Evolutionary conservation across 2,113 vertebrate genomes (phyloP).

Genomic region (Phocoena phocoena): DNA sequence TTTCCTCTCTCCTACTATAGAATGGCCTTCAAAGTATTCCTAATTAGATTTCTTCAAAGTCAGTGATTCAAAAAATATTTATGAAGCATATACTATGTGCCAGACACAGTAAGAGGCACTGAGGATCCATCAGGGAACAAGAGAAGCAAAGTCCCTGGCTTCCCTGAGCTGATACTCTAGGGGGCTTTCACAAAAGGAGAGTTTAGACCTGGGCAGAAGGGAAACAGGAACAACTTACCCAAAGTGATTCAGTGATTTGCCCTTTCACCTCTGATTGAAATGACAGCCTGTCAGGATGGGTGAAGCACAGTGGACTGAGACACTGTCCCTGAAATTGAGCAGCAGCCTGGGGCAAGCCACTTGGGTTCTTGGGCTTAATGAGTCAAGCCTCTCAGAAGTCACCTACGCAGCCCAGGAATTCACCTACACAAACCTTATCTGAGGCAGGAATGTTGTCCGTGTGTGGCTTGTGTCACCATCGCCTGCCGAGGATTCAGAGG

Average conservation of each 20-base stretch:
- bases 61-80: background rate
- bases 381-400: background rate
- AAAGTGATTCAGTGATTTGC: background rate
- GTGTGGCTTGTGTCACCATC: background rate
- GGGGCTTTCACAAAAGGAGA: background rate
- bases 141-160: no score
- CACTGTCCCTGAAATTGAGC: fast-evolving
- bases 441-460: background rate
- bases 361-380: background rate
- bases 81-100: background rate
- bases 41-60: background rate
- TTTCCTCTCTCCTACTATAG: background rate
- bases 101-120: background rate
- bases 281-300: background rate
- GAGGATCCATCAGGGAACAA: background rate
- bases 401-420: background rate
- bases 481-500: background rate
- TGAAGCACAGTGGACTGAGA: fast-evolving
- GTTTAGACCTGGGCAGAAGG: background rate
- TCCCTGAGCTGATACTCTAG: background rate
- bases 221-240: no score
- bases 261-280: background rate
- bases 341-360: background rate
- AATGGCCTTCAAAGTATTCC: background rate
- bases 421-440: background rate